These are phyloP conservation scores for Orbicella faveolata DNA, from an alignment of 64 coral and sea anemone species.

Conservation along the genomic window DNA sequence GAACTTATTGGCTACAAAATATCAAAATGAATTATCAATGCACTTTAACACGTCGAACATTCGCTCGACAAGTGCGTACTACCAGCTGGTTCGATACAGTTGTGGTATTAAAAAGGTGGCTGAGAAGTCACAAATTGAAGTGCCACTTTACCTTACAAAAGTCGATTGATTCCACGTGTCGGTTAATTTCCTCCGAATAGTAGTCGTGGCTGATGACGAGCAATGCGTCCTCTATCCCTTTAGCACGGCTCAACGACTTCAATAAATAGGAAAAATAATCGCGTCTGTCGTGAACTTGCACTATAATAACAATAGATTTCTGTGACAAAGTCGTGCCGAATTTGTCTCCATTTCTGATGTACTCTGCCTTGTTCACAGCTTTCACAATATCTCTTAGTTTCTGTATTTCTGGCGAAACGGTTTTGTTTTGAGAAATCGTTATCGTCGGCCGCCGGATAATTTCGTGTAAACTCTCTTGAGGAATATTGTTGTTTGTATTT, in stretches of 20 bases:
- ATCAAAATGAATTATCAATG: neutral
- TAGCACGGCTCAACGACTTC: conserved; percentile 61
- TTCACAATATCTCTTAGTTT: conserved; percentile 38
- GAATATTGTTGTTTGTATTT: conserved; percentile 28
- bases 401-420: neutral
- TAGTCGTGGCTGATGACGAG: conserved; percentile 87
- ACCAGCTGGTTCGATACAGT: neutral
- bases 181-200: conserved; percentile 78
- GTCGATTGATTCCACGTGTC: conserved; percentile 70
- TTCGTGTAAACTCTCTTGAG: neutral
- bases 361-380: conserved; percentile 4
- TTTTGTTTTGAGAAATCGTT: neutral
- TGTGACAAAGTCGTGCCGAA: conserved; percentile 50
- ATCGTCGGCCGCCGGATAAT: neutral
- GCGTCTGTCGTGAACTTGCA: conserved; percentile 87
- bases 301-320: conserved; percentile 76
- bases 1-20: too few species aligned
- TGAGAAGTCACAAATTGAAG: neutral
- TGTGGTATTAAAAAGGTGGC: neutral
- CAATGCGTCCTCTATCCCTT: conserved; percentile 73
- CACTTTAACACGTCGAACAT: neutral
- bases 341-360: conserved; percentile 45
- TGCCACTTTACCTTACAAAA: conserved; percentile 84
- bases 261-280: conserved; percentile 92
- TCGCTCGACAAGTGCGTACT: neutral